Evolutionary conservation across 1,140 invertebrate species (phyloP), one percentile per base, ranked within the genome.

Genomic region (Bombus waltoni): DNA sequence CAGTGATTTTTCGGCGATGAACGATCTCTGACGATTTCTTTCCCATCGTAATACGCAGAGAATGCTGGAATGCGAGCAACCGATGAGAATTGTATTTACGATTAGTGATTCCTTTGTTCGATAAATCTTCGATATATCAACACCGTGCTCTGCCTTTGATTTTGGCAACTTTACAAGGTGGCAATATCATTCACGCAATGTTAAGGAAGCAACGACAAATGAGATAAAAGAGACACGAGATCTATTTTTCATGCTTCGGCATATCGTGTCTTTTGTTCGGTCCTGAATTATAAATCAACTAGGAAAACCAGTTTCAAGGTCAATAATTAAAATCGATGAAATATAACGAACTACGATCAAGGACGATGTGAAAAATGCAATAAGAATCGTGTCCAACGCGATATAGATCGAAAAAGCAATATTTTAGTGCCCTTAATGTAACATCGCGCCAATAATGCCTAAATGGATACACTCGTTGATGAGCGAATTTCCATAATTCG

Each of bases 51-150:
- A 32, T 6, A 62, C 47, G 25, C 18, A 62, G 25, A n/a, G 62
- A 59, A 57, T 25, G 32, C 11, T 11, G 53, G 28, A 77, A 62
- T 77, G 75, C 75, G n/a, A 62, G 65, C 8, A 1, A 35, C 53
- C 22, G 44, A 68, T 5, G 22, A 68, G 3, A 47, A 28, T 68
- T 42, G 28, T 47, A 79, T 28, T 42, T 44, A 66, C 28, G n/a
- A 78, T 44, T 28, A 47, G 18, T 38, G 22, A 53, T 47, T 25
- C 28, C 28, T 80, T 80, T 80, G 53, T 70, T 80, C 38, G 70
- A 70, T 80, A 70, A 70, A 80, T 80, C 65, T 53, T 53, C 9
- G 32, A 18, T 38, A 28, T 1, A 38, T 18, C 28, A 53, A 32
- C 22, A 8, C 3, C 22, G 9, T 32, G 22, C 22, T 44, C 22